Conservation (phyloP, 2,888 invertebrate species). For the Thymelicus sylvestris region DNA sequence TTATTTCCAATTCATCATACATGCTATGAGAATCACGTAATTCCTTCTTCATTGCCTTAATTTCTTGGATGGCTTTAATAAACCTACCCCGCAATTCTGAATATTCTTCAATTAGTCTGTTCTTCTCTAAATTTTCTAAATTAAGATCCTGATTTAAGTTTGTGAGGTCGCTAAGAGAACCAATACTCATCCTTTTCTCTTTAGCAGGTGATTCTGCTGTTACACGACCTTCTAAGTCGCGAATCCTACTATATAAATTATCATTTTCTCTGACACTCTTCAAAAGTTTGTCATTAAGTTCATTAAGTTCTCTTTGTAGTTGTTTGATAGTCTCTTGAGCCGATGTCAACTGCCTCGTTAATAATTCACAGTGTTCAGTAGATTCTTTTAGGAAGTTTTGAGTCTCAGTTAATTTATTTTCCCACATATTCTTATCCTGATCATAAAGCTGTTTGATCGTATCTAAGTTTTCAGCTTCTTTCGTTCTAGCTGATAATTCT, state of each 20-base stretch:
- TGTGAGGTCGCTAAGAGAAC: slow-evolving; percentile 92
- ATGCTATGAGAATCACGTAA: slow-evolving; percentile 91
- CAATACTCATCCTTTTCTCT: slow-evolving; percentile 88
- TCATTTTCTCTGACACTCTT: slow-evolving; percentile 92
- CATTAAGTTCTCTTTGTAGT: slow-evolving; percentile 88
- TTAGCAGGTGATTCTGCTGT: slow-evolving; percentile 79
- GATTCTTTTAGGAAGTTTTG: slow-evolving; percentile 88
- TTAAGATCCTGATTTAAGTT: slow-evolving; percentile 91
- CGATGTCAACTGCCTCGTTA: slow-evolving; percentile 87
- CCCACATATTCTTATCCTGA: slow-evolving; percentile 88
- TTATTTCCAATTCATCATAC: slow-evolving; percentile 91
- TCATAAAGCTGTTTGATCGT: slow-evolving; percentile 85
- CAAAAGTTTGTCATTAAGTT: slow-evolving; percentile 87
- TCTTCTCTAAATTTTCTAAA: slow-evolving; percentile 89
- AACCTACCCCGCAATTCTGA: slow-evolving; percentile 90
- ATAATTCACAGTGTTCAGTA: slow-evolving; percentile 86
- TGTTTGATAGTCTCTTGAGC: slow-evolving; percentile 88
- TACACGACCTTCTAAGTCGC: slow-evolving; percentile 88
- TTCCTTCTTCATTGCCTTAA: slow-evolving; percentile 92
- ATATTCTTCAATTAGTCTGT: slow-evolving; percentile 92
- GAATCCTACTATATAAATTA: slow-evolving; percentile 87
- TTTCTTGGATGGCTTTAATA: slow-evolving; percentile 93
- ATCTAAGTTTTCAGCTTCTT: slow-evolving; percentile 88
- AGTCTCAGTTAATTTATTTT: slow-evolving; percentile 87
- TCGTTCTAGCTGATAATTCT: slow-evolving; percentile 88